These are phyloP conservation scores for Percopsis omiscomaycus DNA, from an alignment of 2,797 vertebrate genomes.

Conservation along the genomic window DNA sequence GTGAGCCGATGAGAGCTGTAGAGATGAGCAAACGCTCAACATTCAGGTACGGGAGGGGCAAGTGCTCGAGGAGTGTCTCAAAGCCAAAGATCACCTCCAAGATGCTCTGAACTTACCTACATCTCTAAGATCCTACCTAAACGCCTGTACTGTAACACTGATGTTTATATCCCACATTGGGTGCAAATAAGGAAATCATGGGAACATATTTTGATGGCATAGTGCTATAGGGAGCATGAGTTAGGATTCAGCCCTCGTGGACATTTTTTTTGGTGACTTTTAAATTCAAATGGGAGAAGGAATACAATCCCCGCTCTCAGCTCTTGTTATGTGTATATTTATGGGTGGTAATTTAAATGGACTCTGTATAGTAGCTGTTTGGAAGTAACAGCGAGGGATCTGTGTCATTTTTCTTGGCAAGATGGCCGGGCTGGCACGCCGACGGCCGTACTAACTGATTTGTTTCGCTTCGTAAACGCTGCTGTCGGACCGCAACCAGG, in stretches of 20 bases:
- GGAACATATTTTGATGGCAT: not conserved
- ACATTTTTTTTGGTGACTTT: conserved; percentile 22
- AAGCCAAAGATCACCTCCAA: not conserved
- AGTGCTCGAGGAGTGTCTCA: not conserved
- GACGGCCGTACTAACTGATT: conserved; percentile 50
- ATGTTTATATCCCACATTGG: not conserved
- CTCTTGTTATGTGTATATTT: conserved; percentile 60
- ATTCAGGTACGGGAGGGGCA: too few relatives aligned
- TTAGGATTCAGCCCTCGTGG: conserved; percentile 52
- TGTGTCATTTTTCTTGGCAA: conserved; percentile 43
- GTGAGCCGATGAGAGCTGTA: too few relatives aligned
- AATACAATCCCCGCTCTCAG: conserved; percentile 19
- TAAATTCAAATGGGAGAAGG: conserved; percentile 37
- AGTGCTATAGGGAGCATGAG: conserved; percentile 43
- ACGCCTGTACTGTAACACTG: conserved; percentile 38
- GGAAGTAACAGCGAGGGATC: conserved; percentile 46
- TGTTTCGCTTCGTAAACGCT: conserved; percentile 66
- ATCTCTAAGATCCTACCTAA: conserved; percentile 25
- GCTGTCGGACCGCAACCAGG: conserved; percentile 49
- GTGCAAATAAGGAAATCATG: not conserved
- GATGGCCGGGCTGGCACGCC: conserved; percentile 38
- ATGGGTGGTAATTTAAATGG: conserved; percentile 50
- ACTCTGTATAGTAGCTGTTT: conserved; percentile 55
- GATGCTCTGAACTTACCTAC: conserved; percentile 12
- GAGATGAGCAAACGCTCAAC: too few relatives aligned